A percentile compares a stretch with the other conserved stretches of the same genome.
phyloP scores from a whole-genome alignment of 2,888 invertebrate genomes.

The Cerastoderma edule region DNA sequence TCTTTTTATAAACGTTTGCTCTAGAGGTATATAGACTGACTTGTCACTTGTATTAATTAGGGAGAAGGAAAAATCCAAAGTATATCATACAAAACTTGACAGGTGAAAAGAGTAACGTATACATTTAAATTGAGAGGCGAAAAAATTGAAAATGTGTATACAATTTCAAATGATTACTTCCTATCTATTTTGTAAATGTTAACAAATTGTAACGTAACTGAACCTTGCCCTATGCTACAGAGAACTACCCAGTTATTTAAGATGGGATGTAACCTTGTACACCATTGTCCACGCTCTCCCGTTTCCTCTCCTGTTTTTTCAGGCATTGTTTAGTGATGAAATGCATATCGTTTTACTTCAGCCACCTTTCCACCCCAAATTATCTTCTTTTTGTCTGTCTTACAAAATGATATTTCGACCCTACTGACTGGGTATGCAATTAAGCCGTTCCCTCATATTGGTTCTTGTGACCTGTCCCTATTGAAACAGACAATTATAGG shows the following conservation, averaged over 20 bases:
- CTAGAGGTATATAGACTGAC: too few species aligned
- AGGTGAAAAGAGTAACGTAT: too few species aligned
- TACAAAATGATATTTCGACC: too few species aligned
- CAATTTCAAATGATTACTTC: neutral
- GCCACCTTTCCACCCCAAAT: neutral
- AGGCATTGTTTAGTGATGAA: neutral
- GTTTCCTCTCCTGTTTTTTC: slow-evolving; percentile 4
- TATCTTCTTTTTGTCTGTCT: neutral
- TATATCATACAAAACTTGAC: too few species aligned
- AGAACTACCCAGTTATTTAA: slow-evolving; percentile 2
- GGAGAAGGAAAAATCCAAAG: too few species aligned
- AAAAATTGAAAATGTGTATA: neutral
- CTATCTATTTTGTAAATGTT: slow-evolving; percentile 2
- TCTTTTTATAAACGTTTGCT: too few species aligned
- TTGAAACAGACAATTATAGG: too few species aligned
- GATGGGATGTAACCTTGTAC: neutral
- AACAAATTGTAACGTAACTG: neutral
- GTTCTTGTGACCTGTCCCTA: too few species aligned
- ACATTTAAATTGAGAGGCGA: too few species aligned
- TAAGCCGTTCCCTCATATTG: too few species aligned
- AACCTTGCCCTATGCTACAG: neutral
- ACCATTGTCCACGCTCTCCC: neutral
- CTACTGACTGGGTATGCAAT: too few species aligned
- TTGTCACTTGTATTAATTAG: too few species aligned
- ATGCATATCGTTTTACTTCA: neutral